Conservation (phyloP, 2,888 invertebrate species). For the Limnephilus rhombicus region DNA sequence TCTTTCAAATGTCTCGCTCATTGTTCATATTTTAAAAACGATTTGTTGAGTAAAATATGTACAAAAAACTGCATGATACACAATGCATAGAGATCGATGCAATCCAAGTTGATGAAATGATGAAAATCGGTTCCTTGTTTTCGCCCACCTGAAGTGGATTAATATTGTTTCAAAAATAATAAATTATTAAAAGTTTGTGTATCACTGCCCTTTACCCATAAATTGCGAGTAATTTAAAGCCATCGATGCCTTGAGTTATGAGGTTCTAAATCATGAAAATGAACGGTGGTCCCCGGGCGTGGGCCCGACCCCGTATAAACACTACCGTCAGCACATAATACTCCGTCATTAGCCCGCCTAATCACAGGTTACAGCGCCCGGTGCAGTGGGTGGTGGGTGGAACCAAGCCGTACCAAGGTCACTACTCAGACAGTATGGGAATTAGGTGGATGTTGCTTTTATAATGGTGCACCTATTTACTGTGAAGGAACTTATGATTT, state of each 20-base stretch:
- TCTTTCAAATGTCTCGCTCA: too few relatives aligned
- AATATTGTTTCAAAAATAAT: background rate
- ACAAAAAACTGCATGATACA: too few relatives aligned
- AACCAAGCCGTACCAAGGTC: background rate
- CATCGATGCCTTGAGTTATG: slow-evolving; percentile 58
- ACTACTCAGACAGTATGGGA: background rate
- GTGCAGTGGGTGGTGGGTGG: slow-evolving; percentile 36
- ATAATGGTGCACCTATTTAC: background rate
- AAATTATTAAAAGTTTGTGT: background rate
- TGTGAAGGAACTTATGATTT: background rate
- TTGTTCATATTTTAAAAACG: too few relatives aligned
- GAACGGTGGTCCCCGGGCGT: slow-evolving; percentile 43
- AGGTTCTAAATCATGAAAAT: slow-evolving; percentile 58
- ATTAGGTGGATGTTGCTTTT: background rate
- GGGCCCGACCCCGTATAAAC: slow-evolving; percentile 50
- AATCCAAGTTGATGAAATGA: too few relatives aligned
- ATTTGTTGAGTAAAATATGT: too few relatives aligned
- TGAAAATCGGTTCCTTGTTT: too few relatives aligned
- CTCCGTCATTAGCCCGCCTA: slow-evolving; percentile 56
- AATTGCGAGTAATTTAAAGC: slow-evolving; percentile 56
- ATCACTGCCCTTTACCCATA: slow-evolving; percentile 33
- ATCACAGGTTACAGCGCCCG: slow-evolving; percentile 51
- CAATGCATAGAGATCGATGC: too few relatives aligned
- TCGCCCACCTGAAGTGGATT: too few relatives aligned
- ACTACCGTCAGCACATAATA: slow-evolving; percentile 58